Evolutionary conservation across 2,888 invertebrate species (phyloP).

Genomic region (Desoria tigrina): DNA sequence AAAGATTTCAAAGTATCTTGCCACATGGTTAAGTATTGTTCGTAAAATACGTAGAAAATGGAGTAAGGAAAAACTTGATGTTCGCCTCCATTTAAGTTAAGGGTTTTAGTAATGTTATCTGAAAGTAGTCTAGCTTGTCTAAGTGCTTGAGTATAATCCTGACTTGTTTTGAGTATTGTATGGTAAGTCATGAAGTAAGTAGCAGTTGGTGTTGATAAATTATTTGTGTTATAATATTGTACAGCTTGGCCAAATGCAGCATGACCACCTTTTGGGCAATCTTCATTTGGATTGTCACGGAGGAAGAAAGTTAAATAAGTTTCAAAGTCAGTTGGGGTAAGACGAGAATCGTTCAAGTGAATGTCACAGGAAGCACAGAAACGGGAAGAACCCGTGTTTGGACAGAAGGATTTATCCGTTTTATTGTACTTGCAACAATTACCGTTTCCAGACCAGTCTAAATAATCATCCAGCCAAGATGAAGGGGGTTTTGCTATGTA

Average conservation of each 20-base stretch:
- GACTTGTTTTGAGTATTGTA: conserved; percentile 72
- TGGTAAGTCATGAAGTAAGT: conserved; percentile 91
- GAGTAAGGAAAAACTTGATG: conserved; percentile 82
- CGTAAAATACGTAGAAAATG: conserved; percentile 90
- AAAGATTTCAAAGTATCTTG: conserved; percentile 79
- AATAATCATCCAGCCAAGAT: conserved; percentile 93
- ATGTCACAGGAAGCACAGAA: conserved; percentile 18
- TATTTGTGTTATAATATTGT: conserved; percentile 65
- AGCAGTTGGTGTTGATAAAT: conserved; percentile 66
- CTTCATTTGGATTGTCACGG: conserved; percentile 67
- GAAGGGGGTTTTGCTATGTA: conserved; percentile 74
- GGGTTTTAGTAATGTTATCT: conserved; percentile 70
- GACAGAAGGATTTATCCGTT: conserved; percentile 65
- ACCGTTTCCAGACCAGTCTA: conserved; percentile 73
- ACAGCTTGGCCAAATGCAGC: conserved; percentile 69
- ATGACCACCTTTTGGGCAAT: conserved; percentile 76
- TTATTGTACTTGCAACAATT: conserved; percentile 69
- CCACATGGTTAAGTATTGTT: conserved; percentile 91
- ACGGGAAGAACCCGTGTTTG: conserved; percentile 58
- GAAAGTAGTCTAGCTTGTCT: conserved; percentile 73
- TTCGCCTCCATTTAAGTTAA: conserved; percentile 64
- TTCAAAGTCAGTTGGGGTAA: conserved; percentile 60
- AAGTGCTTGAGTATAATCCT: conserved; percentile 81
- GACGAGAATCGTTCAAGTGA: neutral
- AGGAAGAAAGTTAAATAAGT: conserved; percentile 73